Base-by-base conservation (phyloP, 2,888 invertebrate species). In the Abscondita cerata region DNA sequence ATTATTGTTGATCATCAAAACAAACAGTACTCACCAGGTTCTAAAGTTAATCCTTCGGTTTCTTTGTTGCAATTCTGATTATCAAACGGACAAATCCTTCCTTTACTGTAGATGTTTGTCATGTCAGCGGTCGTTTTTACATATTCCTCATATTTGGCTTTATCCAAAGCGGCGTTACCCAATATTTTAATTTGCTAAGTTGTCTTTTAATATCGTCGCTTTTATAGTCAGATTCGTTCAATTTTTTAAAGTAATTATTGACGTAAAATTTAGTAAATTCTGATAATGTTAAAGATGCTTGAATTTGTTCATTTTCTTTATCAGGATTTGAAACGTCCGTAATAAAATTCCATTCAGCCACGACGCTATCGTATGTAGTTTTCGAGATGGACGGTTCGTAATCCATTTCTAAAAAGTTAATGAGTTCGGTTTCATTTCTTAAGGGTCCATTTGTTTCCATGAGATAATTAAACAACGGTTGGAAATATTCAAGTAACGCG, bases 401-500 rank as follows among this genome's bases (percentile, higher is more conserved):
- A 33, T 54, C 54, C 1, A 44, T 41, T 13, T 6, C 12, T 8
- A 48, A 15, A 68, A 86, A 87, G 69, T 48, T 48, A 3, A 2
- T 25, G 12, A 48, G 8, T 13, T 48, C 48, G 16, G 66, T 48
- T 13, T 72, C 18, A 6, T 44, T n/a, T n/a, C 8, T 8, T 18
- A 44, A 6, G 19, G 44, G 44, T 18, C 63, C 46, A 15, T 85
- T 81, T 50, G 77, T 70, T 52, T 75, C 18, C 8, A 20, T 71
- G 2, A 87, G 75, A 81, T 83, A 87, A 38, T 83, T 78, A 41
- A 80, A 74, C 13, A 87, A 72, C 1, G 87, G 86, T 44, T 81
- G 75, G 72, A 87, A 87, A 70, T 86, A 87, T 68, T 86, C 84
- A 47, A 86, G 61, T 1, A 87, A 73, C 1, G 86, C 82, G 12